These are phyloP conservation scores for Reticulitermes speratus DNA, from an alignment of 1,140 invertebrate genomes.

Conservation along the genomic window DNA sequence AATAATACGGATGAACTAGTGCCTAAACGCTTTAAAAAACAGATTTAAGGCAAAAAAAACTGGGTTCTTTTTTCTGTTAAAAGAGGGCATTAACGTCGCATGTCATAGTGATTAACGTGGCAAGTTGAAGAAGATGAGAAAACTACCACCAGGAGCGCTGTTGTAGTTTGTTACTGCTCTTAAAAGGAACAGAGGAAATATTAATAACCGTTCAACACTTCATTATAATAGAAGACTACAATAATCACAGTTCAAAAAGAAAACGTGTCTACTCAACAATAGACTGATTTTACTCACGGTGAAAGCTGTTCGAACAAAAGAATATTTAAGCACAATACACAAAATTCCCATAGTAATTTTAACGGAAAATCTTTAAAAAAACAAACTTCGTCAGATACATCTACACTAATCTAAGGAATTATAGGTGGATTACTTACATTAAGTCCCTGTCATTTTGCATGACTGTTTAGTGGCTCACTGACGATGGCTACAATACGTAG, in stretches of 20 bases:
- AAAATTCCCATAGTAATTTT: too few species aligned
- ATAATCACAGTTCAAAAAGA: background rate
- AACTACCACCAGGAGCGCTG: background rate
- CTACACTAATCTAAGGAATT: too few species aligned
- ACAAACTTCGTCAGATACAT: too few species aligned
- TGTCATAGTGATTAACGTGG: background rate
- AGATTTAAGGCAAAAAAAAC: background rate
- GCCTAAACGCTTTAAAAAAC: background rate
- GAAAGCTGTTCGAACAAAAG: too few species aligned
- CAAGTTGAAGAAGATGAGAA: background rate
- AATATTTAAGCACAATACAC: too few species aligned
- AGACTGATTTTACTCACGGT: too few species aligned
- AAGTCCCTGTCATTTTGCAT: too few species aligned
- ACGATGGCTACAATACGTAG: too few species aligned
- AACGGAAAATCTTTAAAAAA: too few species aligned
- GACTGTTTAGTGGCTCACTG: too few species aligned
- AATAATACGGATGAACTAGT: background rate
- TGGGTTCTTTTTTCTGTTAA: background rate
- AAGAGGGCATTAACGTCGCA: background rate
- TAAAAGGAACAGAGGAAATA: background rate
- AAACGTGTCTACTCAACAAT: background rate
- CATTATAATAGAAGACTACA: background rate
- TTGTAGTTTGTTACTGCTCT: background rate
- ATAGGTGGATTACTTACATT: too few species aligned
- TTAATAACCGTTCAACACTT: background rate